Conservation (phyloP, 2,113 vertebrate genomes). For the Erinaceus europaeus region DNA sequence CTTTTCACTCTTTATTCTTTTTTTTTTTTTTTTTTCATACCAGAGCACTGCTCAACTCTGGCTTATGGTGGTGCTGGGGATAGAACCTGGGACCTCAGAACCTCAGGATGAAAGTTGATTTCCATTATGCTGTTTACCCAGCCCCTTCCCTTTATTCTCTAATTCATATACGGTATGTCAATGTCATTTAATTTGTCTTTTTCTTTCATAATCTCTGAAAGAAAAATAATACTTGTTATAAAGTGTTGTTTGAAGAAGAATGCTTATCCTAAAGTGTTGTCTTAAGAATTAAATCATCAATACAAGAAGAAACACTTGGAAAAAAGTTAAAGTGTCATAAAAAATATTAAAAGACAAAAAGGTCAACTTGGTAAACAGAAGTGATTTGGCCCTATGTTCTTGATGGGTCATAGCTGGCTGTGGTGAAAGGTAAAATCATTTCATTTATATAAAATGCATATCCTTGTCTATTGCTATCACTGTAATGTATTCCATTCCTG, state of each 20-base stretch:
- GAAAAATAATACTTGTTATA: too few species aligned
- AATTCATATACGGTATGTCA: not conserved
- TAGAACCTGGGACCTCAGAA: too few species aligned
- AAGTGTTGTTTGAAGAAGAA: not conserved
- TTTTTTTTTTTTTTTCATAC: too few species aligned
- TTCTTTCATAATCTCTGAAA: too few species aligned
- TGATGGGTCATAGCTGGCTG: not conserved
- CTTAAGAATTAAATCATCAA: not conserved
- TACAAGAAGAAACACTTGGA: not conserved
- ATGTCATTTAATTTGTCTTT: not conserved
- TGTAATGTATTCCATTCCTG: not conserved
- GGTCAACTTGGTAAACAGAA: not conserved
- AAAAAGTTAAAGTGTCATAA: not conserved
- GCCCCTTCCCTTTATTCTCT: not conserved
- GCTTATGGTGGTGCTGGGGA: too few species aligned
- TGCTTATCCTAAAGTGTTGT: not conserved
- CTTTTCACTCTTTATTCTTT: not conserved
- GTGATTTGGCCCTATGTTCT: not conserved
- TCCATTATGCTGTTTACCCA: too few species aligned
- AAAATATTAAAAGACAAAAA: slow-evolving; percentile 1
- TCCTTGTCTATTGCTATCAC: not conserved
- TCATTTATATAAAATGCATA: slow-evolving; percentile 1
- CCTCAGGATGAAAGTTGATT: too few species aligned
- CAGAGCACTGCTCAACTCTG: too few species aligned
- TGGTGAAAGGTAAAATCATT: not conserved